Evolutionary conservation across 2,797 vertebrate genomes (phyloP).

Genomic region (Prionace glauca): DNA sequence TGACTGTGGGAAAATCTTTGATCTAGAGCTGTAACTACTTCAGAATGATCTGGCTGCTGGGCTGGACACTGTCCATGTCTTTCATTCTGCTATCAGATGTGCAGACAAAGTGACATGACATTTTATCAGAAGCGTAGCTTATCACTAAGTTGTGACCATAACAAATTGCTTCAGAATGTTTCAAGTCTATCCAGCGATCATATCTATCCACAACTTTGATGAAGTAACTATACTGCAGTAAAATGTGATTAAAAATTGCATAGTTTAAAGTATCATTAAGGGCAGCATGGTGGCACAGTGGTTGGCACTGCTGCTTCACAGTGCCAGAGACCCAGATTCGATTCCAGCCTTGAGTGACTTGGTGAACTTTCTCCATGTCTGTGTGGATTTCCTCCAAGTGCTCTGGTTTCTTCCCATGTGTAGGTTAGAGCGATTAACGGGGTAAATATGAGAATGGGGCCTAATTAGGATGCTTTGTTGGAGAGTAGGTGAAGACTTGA

Average conservation of each 20-base stretch:
- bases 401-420: too few relatives aligned
- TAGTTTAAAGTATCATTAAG: neutral
- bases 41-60: slow-evolving; percentile 77
- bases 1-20: slow-evolving; percentile 75
- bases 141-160: slow-evolving; percentile 59
- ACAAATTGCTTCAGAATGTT: slow-evolving; percentile 49
- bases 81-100: slow-evolving; percentile 70
- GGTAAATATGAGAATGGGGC: too few relatives aligned
- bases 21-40: slow-evolving; percentile 77
- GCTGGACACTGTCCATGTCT: slow-evolving; percentile 75
- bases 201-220: neutral
- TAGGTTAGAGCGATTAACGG: too few relatives aligned
- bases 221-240: neutral
- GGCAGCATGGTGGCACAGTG: too few relatives aligned
- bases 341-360: too few relatives aligned
- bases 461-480: too few relatives aligned
- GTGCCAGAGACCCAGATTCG: too few relatives aligned
- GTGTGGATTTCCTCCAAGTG: too few relatives aligned
- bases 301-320: too few relatives aligned
- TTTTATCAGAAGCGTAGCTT: slow-evolving; percentile 67
- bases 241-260: neutral
- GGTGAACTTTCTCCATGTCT: too few relatives aligned
- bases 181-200: slow-evolving; percentile 49
- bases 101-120: slow-evolving; percentile 58
- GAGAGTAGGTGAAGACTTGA: too few relatives aligned